These are phyloP conservation scores for Meloidogyne exigua DNA, from an alignment of 1,140 invertebrate genomes.

Conservation along the genomic window DNA sequence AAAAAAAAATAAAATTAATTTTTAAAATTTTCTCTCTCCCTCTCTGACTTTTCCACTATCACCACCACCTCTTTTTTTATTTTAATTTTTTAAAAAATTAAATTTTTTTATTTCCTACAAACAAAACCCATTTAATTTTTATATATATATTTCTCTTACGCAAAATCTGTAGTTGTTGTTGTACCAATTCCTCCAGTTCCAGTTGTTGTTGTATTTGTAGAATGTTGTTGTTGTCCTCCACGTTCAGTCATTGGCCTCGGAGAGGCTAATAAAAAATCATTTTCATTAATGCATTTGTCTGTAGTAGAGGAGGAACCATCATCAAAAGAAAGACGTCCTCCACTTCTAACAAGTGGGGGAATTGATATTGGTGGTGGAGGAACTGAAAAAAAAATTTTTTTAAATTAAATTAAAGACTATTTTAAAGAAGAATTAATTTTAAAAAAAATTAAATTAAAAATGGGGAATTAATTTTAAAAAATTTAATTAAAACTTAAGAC, in stretches of 20 bases:
- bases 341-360: slow-evolving; percentile 5
- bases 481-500: no score
- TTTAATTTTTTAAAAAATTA: no score
- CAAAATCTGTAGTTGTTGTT: slow-evolving; percentile 27
- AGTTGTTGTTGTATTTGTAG: background rate
- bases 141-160: slow-evolving; percentile 29
- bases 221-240: background rate
- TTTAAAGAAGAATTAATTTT: no score
- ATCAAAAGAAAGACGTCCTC: background rate
- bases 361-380: slow-evolving; percentile 17
- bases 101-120: background rate
- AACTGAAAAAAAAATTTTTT: no score
- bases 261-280: background rate
- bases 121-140: no score
- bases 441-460: background rate
- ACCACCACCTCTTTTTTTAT: background rate
- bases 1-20: no score
- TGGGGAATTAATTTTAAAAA: no score
- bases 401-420: no score
- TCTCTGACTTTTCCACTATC: no score
- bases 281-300: background rate
- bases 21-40: no score
- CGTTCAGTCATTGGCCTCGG: background rate
- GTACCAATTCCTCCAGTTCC: no score
- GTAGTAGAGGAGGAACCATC: background rate